Evolutionary conservation across 1,140 invertebrate genomes (phyloP), one percentile per base, ranked within the genome.

Genomic region (Notospermus geniculatus): DNA sequence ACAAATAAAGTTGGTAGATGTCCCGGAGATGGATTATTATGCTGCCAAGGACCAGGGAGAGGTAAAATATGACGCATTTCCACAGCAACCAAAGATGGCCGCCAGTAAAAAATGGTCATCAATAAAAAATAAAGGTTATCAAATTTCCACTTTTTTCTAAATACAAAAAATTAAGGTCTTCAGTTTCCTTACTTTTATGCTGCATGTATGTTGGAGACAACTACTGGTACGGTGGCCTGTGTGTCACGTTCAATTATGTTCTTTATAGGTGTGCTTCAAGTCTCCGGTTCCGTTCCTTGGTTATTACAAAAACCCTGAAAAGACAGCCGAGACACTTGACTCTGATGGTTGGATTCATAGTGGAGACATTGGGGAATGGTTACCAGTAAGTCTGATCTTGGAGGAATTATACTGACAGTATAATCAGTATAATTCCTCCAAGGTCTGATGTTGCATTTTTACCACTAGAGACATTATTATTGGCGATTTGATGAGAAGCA

Each of bases 11-110:
- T 83, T 99, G 64, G 89, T 92, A 28, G 96, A 98, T 81, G 95
- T 98, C 57, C 94, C 95, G 63, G 95, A 98, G 80, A 97, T 98
- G 93, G 92, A 96, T 77, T 98, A 98, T 77, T 96, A 86, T 82
- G 90, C 94, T 57, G 69, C 60, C 5, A 68, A 80, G 41, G 64
- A 71, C 28, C 71, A 73, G 60, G 79, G 65, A 63, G 81, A 82
- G 69, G 80, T 82, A 57, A 67, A 54, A 59, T 4, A 25, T 32
- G 36, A 5, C 28, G n/a, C n/a, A n/a, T 22, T 19, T 17, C 52
- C 1, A 28, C 17, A 22, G 15, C 17, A 19, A 28, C 1, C 27
- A 23, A 15, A 15, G 11, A 15, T 15, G 50, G 9, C 11, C 13
- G 11, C 50, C 11, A 11, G 11, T 11, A 11, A 13, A 15, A 23